Base-by-base conservation (phyloP, 1,140 invertebrate species). In the Leucophenga varia region DNA sequence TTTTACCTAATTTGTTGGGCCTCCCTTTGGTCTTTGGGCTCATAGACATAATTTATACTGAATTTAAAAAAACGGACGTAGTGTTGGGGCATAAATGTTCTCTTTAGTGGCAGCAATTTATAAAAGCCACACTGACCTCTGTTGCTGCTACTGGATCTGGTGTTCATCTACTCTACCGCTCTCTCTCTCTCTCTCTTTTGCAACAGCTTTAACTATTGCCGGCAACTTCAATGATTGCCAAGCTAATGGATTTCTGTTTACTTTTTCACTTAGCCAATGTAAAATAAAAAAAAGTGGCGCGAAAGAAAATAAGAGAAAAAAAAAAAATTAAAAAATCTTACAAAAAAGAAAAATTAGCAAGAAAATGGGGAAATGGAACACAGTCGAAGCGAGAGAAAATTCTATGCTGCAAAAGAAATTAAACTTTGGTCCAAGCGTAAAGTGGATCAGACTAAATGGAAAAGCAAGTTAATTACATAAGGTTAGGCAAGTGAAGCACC, bases 231-330 rank as follows among this genome's bases (percentile, higher is more conserved):
- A 69, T 69, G 65, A 69, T 69, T 69, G 64, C 65, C 58, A 46
- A 70, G 65, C 65, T 69, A 69, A 69, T 69, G 65, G 65, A 69
- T 69, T 69, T 69, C 65, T 69, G 65, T 69, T 69, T 69, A 69
- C 65, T 69, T 69, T 69, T 69, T 65, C 65, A 69, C 61, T 69
- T 69, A 69, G 61, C 40, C n/a, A n/a, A n/a, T n/a, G n/a, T n/a
- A n/a, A n/a, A n/a, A n/a, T n/a, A n/a, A n/a, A n/a, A n/a, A n/a
- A 59, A 41, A 45, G 53, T 28, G 40, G 50, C 50, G 31, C 48
- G 46, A 42, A 54, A 48, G 47, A 32, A 47, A 48, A 47, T 13
- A 47, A 35, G 20, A 40, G 32, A 17, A 47, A 50, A 45, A 30
- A 34, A 3, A 46, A 40, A n/a, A n/a, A n/a, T n/a, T n/a, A n/a